Evolutionary conservation across 2,797 vertebrate genomes (phyloP).

Genomic region (Phrynocephalus vlangalii): DNA sequence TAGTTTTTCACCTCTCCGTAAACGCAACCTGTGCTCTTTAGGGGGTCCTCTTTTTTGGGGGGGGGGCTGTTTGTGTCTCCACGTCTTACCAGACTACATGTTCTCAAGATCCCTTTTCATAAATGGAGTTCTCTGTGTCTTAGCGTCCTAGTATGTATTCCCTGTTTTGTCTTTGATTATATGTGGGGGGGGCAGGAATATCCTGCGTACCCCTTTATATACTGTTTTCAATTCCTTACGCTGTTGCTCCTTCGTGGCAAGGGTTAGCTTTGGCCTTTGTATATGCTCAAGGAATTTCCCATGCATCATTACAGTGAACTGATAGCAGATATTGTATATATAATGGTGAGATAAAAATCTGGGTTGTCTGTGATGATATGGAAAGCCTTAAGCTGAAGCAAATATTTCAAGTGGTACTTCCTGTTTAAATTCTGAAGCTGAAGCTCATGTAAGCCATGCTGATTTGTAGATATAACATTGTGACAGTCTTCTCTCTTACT

Average conservation of each 20-base stretch:
- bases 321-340: background rate
- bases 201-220: background rate
- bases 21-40: background rate
- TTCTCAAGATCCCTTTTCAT: background rate
- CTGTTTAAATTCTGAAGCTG: background rate
- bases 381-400: background rate
- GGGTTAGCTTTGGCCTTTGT: background rate
- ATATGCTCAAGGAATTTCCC: background rate
- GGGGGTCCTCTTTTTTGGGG: background rate
- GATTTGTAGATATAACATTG: background rate
- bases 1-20: background rate
- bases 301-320: background rate
- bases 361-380: background rate
- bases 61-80: background rate
- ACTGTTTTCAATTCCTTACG: background rate
- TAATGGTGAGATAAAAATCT: background rate
- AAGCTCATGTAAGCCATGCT: background rate
- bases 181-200: background rate
- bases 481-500: background rate
- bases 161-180: background rate
- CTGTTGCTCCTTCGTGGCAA: background rate
- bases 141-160: background rate
- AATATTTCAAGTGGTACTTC: background rate
- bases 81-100: too few species aligned
- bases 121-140: background rate